These are phyloP conservation scores for Plebejus anna DNA, from an alignment of 2,888 invertebrate species.

Conservation along the genomic window DNA sequence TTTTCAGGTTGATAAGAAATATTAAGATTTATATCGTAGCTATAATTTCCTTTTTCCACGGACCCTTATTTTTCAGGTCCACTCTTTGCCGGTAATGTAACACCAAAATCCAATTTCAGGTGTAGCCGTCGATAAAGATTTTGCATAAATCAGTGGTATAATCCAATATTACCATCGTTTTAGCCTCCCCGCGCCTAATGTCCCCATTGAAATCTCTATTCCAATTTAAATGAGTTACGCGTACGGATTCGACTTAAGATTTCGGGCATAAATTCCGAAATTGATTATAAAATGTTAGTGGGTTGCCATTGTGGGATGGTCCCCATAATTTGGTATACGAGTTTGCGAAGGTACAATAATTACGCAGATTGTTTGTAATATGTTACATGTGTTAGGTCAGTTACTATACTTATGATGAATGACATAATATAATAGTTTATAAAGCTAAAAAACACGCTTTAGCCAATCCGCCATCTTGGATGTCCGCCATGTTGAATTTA, in stretches of 20 bases:
- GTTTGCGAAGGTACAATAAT: not conserved
- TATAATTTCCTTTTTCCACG: slow-evolving; percentile 21
- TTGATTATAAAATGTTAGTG: slow-evolving; percentile 74
- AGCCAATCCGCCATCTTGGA: no score
- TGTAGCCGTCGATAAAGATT: slow-evolving; percentile 73
- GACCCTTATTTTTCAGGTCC: slow-evolving; percentile 30
- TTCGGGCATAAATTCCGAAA: slow-evolving; percentile 66
- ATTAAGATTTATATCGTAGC: slow-evolving; percentile 19
- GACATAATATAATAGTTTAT: no score
- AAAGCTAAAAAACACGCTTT: no score
- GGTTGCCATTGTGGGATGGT: slow-evolving; percentile 45
- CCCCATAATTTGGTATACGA: not conserved
- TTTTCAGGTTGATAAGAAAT: slow-evolving; percentile 13
- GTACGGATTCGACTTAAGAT: slow-evolving; percentile 57
- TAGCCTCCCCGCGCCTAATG: slow-evolving; percentile 65
- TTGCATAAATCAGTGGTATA: slow-evolving; percentile 77
- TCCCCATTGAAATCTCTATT: slow-evolving; percentile 74
- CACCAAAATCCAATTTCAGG: slow-evolving; percentile 71
- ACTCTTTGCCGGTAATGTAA: slow-evolving; percentile 52
- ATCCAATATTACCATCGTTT: slow-evolving; percentile 75
- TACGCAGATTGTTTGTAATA: not conserved
- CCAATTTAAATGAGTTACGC: slow-evolving; percentile 77
- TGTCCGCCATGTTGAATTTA: no score
- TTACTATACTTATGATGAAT: no score
- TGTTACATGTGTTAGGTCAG: no score